A percentile compares a stretch with the other conserved stretches of the same genome.
Conservation (phyloP, 2,113 vertebrate species). For the Apeltes quadracus region DNA sequence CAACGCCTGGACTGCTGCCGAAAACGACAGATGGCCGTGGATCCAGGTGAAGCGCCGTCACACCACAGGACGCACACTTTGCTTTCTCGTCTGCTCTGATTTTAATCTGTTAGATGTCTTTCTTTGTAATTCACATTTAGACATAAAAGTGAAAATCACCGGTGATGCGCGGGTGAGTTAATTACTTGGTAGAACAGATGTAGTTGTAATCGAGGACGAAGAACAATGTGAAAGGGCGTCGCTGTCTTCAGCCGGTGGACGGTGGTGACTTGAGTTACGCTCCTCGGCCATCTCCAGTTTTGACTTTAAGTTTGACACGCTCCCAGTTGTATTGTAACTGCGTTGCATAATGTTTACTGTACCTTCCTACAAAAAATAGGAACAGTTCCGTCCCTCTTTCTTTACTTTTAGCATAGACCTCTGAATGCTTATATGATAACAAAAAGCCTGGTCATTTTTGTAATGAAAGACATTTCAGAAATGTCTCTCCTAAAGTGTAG, state of each 20-base stretch:
- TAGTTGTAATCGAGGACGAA: constrained; percentile 39
- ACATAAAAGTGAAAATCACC: constrained; percentile 3
- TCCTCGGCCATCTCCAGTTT: constrained; percentile 5
- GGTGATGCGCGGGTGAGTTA: constrained; percentile 17
- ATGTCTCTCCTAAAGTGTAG: not conserved
- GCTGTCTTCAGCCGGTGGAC: constrained; percentile 1
- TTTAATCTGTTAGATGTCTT: constrained; percentile 9
- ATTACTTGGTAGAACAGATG: constrained; percentile 52
- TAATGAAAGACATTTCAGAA: constrained; percentile 4
- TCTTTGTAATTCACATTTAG: not conserved
- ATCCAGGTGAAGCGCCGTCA: constrained; percentile 91
- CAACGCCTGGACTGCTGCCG: constrained; percentile 98
- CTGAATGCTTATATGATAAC: constrained; percentile 9
- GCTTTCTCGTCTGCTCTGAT: not conserved
- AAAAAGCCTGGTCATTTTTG: constrained; percentile 12
- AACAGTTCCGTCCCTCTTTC: not conserved
- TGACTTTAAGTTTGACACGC: not conserved
- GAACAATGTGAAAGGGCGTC: constrained; percentile 12
- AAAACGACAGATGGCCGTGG: constrained; percentile 99
- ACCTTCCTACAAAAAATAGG: not conserved
- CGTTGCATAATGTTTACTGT: not conserved
- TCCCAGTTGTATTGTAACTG: not conserved
- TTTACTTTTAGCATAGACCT: constrained; percentile 13
- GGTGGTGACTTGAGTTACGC: constrained; percentile 16
- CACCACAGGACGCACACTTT: constrained; percentile 5